A percentile compares a stretch with the other conserved stretches of the same genome.
Evolutionary conservation across 2,888 invertebrate genomes (phyloP).

Genomic region (Gymnocheta viridis): DNA sequence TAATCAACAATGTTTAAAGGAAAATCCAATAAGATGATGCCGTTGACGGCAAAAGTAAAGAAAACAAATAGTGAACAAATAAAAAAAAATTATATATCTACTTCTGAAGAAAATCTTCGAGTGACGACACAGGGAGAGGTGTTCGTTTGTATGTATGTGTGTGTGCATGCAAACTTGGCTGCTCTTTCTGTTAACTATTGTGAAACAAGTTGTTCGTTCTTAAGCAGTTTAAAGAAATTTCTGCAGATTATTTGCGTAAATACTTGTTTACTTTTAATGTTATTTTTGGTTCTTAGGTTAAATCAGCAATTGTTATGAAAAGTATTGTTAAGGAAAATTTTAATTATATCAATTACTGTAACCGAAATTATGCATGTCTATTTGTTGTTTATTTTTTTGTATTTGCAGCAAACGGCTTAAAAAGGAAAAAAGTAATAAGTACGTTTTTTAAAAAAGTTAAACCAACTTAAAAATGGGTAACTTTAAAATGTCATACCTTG

Average conservation of each 20-base stretch:
- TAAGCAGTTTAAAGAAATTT: background rate
- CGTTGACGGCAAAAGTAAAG: background rate
- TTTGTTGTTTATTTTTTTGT: too few relatives aligned
- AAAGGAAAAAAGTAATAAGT: too few relatives aligned
- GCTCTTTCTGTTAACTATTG: background rate
- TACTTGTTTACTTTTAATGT: slow-evolving; percentile 3
- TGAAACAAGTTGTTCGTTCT: background rate
- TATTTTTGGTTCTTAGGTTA: background rate
- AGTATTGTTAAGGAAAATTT: background rate
- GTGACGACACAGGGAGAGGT: background rate
- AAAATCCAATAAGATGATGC: slow-evolving; percentile 43
- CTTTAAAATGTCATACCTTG: too few relatives aligned
- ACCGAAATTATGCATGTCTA: too few relatives aligned
- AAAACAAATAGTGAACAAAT: background rate
- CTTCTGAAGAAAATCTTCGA: background rate
- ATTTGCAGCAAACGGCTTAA: too few relatives aligned
- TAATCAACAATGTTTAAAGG: slow-evolving; percentile 61
- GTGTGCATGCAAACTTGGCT: background rate
- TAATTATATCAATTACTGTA: background rate
- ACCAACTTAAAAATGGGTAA: too few relatives aligned
- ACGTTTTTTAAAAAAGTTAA: too few relatives aligned
- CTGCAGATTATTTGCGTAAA: background rate
- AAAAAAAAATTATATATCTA: slow-evolving; percentile 11
- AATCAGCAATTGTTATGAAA: background rate
- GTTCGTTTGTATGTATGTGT: too few relatives aligned